These are phyloP conservation scores for Chitala chitala DNA, from an alignment of 2,113 vertebrate genomes.

Conservation along the genomic window DNA sequence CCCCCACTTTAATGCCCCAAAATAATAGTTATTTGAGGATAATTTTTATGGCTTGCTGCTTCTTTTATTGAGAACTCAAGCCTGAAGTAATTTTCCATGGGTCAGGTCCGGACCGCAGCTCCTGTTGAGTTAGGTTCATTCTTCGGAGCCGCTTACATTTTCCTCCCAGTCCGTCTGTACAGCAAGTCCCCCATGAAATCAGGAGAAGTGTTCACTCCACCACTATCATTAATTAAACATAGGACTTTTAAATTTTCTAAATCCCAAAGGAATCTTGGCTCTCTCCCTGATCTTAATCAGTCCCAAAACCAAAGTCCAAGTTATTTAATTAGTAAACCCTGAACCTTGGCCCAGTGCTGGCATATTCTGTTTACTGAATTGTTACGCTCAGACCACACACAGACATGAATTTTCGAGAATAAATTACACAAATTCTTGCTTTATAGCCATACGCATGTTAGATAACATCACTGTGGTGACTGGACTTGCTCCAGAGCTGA, in stretches of 20 bases:
- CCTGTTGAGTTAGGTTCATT: slow-evolving; percentile 21
- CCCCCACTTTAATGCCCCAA: slow-evolving; percentile 34
- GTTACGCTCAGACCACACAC: not conserved
- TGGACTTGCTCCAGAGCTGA: not conserved
- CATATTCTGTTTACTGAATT: not conserved
- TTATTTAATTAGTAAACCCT: slow-evolving; percentile 29
- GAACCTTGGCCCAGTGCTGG: slow-evolving; percentile 19
- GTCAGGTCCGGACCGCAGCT: slow-evolving; percentile 26
- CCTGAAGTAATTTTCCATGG: slow-evolving; percentile 40
- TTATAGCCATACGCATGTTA: not conserved
- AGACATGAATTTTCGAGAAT: not conserved
- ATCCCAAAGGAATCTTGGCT: slow-evolving; percentile 29
- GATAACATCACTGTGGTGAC: not conserved
- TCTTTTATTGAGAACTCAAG: slow-evolving; percentile 49
- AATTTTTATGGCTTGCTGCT: slow-evolving; percentile 49
- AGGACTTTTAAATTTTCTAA: slow-evolving; percentile 26
- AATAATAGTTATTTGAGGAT: slow-evolving; percentile 46
- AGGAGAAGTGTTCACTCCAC: slow-evolving; percentile 21
- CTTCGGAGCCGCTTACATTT: not conserved
- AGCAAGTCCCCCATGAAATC: slow-evolving; percentile 25
- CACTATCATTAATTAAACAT: slow-evolving; percentile 2
- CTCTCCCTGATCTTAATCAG: slow-evolving; percentile 26
- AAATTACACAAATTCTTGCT: slow-evolving; percentile 5
- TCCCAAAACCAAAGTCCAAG: slow-evolving; percentile 13
- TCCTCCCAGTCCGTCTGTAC: slow-evolving; percentile 14